Conservation (phyloP, 2,797 vertebrate species). For the Catostomus latipinnis region DNA sequence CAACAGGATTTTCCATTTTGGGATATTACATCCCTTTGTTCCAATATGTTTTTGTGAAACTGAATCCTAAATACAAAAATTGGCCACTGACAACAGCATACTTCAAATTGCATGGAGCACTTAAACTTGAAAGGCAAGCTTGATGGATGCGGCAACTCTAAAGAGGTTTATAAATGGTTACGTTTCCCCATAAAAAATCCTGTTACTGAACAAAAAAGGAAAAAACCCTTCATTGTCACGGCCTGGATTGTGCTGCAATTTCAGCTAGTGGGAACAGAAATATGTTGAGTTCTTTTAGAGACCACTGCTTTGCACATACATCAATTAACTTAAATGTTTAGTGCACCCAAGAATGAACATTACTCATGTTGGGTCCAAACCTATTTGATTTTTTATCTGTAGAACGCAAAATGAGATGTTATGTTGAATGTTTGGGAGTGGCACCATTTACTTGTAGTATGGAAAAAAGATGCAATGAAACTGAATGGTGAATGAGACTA, state of each 20-base stretch:
- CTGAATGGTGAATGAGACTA: too few species aligned
- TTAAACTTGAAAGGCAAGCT: constrained; percentile 37
- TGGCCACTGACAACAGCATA: constrained; percentile 32
- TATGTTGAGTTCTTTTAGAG: constrained; percentile 13
- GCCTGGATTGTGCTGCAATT: constrained; percentile 25
- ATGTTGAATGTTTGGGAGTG: too few species aligned
- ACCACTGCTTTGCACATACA: constrained; percentile 19
- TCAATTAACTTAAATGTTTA: constrained; percentile 10
- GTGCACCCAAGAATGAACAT: too few species aligned
- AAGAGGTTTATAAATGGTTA: constrained; percentile 46
- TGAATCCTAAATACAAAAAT: constrained; percentile 21
- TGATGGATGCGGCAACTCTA: constrained; percentile 11
- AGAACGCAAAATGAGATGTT: too few species aligned
- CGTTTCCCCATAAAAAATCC: constrained; percentile 33
- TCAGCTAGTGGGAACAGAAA: constrained; percentile 12
- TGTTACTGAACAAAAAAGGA: constrained; percentile 21
- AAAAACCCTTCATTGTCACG: constrained; percentile 23
- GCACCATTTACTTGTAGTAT: too few species aligned
- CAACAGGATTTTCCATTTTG: constrained; percentile 41
- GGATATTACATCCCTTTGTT: constrained; percentile 47
- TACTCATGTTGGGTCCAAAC: too few species aligned
- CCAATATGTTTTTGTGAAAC: constrained; percentile 36
- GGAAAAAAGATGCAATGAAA: too few species aligned
- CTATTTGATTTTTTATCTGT: too few species aligned
- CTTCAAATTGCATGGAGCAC: constrained; percentile 48